A percentile compares a stretch with the other conserved stretches of the same genome.
Conservation (phyloP, 1,140 invertebrate species). For the Akabosia matsudoensis region DNA sequence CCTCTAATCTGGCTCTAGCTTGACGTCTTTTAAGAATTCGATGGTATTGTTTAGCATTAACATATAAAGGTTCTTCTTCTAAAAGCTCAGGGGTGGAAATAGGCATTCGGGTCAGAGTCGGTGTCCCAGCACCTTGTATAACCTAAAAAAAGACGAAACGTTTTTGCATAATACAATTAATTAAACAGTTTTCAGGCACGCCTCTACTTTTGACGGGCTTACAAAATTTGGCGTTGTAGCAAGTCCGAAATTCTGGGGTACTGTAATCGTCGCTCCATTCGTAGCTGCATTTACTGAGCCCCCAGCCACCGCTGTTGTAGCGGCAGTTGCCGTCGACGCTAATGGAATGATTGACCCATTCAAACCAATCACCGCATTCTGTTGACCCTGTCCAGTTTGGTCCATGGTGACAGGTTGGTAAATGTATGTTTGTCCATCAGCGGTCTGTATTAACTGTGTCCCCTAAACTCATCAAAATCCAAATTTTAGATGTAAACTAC, state of each 20-base stretch:
- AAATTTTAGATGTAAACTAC: neutral
- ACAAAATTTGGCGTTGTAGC: conserved; percentile 64
- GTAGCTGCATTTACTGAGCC: conserved; percentile 53
- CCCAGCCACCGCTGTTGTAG: conserved; percentile 49
- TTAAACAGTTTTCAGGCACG: neutral
- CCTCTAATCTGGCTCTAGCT: conserved; percentile 84
- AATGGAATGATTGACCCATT: conserved; percentile 44
- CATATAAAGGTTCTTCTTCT: conserved; percentile 92
- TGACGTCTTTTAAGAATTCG: conserved; percentile 84
- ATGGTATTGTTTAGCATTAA: conserved; percentile 98
- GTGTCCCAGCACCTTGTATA: conserved; percentile 61
- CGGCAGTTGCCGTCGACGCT: conserved; percentile 57
- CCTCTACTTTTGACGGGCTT: conserved; percentile 47
- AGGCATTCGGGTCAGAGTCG: conserved; percentile 64
- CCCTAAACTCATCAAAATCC: conserved; percentile 51
- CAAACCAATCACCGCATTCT: conserved; percentile 33
- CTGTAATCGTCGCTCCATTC: conserved; percentile 47
- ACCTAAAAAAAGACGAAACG: conserved; percentile 56
- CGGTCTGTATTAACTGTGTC: conserved; percentile 80
- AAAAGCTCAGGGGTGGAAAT: conserved; percentile 67
- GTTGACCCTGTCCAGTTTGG: conserved; percentile 51
- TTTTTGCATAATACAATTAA: conserved; percentile 1
- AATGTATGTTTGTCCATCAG: conserved; percentile 89
- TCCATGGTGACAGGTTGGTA: conserved; percentile 73
- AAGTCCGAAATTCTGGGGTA: conserved; percentile 50